Percentiles rank a stretch among this genome's conserved stretches.
Conservation (phyloP, 2,113 vertebrate species). For the Thamnophis sirtalis region DNA sequence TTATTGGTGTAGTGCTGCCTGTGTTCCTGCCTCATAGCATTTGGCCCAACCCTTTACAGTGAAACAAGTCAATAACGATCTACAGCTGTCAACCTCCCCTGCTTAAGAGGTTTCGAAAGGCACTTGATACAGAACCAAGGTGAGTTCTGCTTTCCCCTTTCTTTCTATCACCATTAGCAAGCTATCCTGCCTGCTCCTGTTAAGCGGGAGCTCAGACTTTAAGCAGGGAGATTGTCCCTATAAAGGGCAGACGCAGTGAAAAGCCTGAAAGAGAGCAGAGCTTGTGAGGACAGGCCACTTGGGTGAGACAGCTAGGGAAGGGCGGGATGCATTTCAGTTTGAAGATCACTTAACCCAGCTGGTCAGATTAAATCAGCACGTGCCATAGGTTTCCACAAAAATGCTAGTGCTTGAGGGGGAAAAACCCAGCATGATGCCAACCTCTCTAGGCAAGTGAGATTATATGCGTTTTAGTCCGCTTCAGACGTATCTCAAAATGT, state of each 20-base stretch:
- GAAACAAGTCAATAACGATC: neutral
- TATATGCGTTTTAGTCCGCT: neutral
- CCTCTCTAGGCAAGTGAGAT: neutral
- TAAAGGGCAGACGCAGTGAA: neutral
- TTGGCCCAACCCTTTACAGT: neutral
- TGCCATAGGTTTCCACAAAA: too few species aligned
- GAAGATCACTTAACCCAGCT: neutral
- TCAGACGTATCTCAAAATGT: neutral
- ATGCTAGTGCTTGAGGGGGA: neutral
- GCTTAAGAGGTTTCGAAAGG: neutral
- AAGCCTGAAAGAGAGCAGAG: neutral
- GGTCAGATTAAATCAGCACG: neutral
- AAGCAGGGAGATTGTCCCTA: too few species aligned
- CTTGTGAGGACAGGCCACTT: neutral
- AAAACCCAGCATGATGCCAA: neutral
- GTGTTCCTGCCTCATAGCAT: neutral
- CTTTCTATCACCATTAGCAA: neutral
- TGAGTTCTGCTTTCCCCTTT: neutral
- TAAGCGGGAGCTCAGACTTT: neutral
- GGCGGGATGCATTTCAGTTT: constrained; percentile 38
- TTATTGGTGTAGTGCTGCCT: neutral
- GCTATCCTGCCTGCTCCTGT: neutral
- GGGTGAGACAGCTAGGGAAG: neutral
- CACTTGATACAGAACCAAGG: constrained; percentile 1
- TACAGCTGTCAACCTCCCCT: neutral